These are phyloP conservation scores for Zophobas atratus DNA, from an alignment of 1,140 invertebrate genomes.

Conservation along the genomic window DNA sequence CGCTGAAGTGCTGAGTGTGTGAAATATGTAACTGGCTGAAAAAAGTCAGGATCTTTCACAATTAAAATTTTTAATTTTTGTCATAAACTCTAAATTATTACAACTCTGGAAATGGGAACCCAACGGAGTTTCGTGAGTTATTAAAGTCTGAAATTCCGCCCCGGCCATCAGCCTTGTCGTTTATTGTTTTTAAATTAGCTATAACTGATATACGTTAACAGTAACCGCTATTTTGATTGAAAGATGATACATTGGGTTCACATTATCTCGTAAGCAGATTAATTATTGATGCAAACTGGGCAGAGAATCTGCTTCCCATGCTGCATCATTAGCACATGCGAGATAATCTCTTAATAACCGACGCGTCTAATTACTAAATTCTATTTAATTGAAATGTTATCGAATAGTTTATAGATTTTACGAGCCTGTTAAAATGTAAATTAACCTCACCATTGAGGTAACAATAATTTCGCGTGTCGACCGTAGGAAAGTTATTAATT, in stretches of 20 bases:
- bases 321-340: conserved; percentile 45
- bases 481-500: too few relatives aligned
- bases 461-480: too few relatives aligned
- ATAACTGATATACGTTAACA: background rate
- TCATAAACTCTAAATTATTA: too few relatives aligned
- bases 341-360: conserved; percentile 43
- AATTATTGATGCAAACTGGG: conserved; percentile 28
- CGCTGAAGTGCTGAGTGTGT: too few relatives aligned
- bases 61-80: too few relatives aligned
- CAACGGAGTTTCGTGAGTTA: too few relatives aligned
- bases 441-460: background rate
- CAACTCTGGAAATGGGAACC: too few relatives aligned
- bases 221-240: conserved; percentile 2
- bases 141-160: too few relatives aligned
- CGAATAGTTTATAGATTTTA: background rate
- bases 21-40: too few relatives aligned
- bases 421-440: background rate
- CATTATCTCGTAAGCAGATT: conserved; percentile 14
- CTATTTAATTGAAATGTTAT: conserved; percentile 36
- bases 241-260: background rate
- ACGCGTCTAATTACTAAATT: conserved; percentile 30
- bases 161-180: too few relatives aligned
- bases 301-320: background rate
- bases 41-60: too few relatives aligned
- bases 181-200: too few relatives aligned